Evolutionary conservation across 2,797 vertebrate species (phyloP).

Genomic region (Orientallactaga sibirica): DNA sequence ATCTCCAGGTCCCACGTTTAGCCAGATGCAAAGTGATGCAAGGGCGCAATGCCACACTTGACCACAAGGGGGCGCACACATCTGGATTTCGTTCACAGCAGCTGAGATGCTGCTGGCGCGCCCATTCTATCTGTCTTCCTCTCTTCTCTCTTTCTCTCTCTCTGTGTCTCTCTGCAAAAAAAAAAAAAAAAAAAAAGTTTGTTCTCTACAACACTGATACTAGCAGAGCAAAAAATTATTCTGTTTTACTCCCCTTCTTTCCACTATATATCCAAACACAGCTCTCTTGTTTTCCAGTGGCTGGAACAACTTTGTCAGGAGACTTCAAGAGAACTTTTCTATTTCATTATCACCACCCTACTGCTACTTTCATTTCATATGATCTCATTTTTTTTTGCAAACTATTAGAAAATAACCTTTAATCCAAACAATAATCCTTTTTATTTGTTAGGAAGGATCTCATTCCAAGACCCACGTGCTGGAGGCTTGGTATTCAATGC

Average conservation of each 20-base stretch:
- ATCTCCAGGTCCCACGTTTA: too few relatives aligned
- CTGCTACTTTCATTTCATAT: not conserved
- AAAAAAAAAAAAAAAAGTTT: not conserved
- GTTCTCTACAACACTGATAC: not conserved
- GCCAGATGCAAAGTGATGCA: too few relatives aligned
- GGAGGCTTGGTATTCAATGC: not conserved
- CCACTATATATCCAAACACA: not conserved
- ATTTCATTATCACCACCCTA: not conserved
- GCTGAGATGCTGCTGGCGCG: too few relatives aligned
- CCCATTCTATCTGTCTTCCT: too few relatives aligned
- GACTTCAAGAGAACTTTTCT: not conserved
- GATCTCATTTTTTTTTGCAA: not conserved
- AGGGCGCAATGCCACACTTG: too few relatives aligned
- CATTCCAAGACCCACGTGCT: not conserved
- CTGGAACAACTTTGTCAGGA: rapidly evolving
- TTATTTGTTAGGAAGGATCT: not conserved
- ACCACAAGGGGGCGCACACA: too few relatives aligned
- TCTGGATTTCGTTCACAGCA: too few relatives aligned
- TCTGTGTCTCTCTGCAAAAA: too few relatives aligned
- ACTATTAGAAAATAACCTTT: conserved; percentile 1
- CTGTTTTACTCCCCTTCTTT: not conserved
- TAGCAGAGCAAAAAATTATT: not conserved
- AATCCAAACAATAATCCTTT: not conserved
- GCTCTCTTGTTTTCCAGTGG: not conserved
- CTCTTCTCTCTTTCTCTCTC: too few relatives aligned